Percentiles rank a stretch among this genome's conserved stretches.
phyloP scores from a whole-genome alignment of 2,797 vertebrate genomes.

The Catamblyrhynchus diadema region DNA sequence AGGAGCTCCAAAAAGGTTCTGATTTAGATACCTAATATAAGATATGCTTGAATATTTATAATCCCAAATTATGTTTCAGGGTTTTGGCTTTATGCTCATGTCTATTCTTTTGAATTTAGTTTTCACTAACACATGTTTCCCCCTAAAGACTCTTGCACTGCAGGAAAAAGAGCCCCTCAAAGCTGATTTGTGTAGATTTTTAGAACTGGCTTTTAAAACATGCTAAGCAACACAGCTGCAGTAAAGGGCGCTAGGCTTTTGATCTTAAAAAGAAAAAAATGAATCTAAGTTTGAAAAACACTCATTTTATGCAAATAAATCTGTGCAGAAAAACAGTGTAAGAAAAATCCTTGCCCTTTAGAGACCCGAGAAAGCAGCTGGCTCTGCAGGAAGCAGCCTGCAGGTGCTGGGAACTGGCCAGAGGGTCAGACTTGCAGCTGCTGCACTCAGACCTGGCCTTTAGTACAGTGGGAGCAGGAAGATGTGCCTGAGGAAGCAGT shows the following conservation, averaged over 20 bases:
- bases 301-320: slow-evolving; percentile 18
- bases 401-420: neutral
- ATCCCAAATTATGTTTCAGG: neutral
- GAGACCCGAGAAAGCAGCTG: neutral
- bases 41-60: neutral
- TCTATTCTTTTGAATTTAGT: neutral
- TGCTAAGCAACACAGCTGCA: slow-evolving; percentile 7
- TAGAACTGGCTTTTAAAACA: neutral
- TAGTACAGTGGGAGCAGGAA: neutral
- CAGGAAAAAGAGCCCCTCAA: neutral
- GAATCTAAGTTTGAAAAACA: neutral
- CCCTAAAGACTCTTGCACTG: neutral
- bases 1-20: neutral
- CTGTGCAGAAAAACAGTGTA: neutral
- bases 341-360: neutral
- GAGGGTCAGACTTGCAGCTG: neutral
- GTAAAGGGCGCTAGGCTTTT: neutral
- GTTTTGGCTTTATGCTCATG: neutral
- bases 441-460: neutral
- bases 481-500: neutral
- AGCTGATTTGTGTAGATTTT: neutral
- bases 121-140: neutral
- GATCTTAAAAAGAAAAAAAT: neutral
- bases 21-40: neutral
- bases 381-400: neutral